phyloP scores from a whole-genome alignment of 2,888 invertebrate genomes.

The Halictus quadricinctus region DNA sequence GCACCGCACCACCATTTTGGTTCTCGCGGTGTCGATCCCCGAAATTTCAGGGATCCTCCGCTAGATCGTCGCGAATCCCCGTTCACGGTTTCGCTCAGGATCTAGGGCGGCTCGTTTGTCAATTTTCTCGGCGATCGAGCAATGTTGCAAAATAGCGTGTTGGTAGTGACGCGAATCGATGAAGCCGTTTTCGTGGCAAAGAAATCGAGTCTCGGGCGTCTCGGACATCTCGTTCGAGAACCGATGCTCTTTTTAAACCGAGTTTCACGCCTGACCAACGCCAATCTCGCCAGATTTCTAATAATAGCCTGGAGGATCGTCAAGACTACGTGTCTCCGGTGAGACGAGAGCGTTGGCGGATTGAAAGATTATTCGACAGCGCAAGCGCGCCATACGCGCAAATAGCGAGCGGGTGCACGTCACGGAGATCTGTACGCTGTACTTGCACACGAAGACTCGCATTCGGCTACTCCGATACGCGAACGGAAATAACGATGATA shows the following conservation, averaged over 20 bases:
- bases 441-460: constrained; percentile 71
- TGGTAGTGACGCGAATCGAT: not conserved
- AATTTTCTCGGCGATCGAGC: not conserved
- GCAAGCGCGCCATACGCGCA: constrained; percentile 68
- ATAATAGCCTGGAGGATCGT: constrained; percentile 26
- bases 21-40: constrained; percentile 22
- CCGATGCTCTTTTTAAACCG: not conserved
- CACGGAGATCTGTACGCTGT: constrained; percentile 70
- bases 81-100: too few species aligned
- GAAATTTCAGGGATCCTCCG: not conserved
- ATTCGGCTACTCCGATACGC: constrained; percentile 56
- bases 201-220: not conserved
- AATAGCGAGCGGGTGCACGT: constrained; percentile 65
- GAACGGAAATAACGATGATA: constrained; percentile 23
- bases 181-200: not conserved
- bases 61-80: too few species aligned
- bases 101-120: not conserved
- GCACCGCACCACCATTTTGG: constrained; percentile 59
- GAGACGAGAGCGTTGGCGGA: constrained; percentile 53
- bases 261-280: constrained; percentile 22
- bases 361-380: constrained; percentile 56
- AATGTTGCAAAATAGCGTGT: not conserved
- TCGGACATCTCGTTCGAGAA: not conserved
- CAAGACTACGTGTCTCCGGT: constrained; percentile 29
- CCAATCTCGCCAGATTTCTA: constrained; percentile 20